Conservation (phyloP, 2,113 vertebrate species). For the Zosterops pallidus region DNA sequence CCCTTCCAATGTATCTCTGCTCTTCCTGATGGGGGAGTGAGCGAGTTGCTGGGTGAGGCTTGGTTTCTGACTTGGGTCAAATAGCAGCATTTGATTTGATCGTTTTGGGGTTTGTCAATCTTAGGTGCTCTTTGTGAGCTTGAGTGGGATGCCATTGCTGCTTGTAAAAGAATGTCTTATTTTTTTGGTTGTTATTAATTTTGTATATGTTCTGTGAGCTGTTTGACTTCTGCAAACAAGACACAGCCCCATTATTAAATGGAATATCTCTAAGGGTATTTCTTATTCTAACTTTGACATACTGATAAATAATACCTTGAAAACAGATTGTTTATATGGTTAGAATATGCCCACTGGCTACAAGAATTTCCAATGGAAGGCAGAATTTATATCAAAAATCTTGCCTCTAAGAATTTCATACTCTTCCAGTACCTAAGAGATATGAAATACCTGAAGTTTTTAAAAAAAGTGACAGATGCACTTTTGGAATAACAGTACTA, state of each 20-base stretch:
- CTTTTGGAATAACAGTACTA: not conserved
- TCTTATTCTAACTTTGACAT: not conserved
- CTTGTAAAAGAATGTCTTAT: fast-evolving
- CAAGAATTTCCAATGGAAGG: not conserved
- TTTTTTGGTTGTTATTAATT: not conserved
- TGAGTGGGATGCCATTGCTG: not conserved
- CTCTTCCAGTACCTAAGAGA: not conserved
- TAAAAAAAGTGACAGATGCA: not conserved
- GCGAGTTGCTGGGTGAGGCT: fast-evolving
- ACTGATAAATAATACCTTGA: not conserved
- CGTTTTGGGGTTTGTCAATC: fast-evolving
- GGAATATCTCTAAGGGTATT: not conserved
- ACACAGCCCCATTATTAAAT: not conserved
- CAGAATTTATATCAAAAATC: not conserved
- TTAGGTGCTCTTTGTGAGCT: not conserved
- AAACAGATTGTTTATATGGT: not conserved
- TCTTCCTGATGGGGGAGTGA: not conserved
- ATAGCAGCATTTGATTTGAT: not conserved
- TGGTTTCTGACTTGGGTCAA: not conserved
- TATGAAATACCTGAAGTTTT: not conserved
- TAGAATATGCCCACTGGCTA: not conserved
- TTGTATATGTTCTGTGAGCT: not conserved
- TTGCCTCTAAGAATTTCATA: not conserved
- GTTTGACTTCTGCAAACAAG: not conserved
- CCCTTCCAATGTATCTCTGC: not conserved